phyloP scores from a whole-genome alignment of 1,140 invertebrate genomes.

The Eupeodes corollae region DNA sequence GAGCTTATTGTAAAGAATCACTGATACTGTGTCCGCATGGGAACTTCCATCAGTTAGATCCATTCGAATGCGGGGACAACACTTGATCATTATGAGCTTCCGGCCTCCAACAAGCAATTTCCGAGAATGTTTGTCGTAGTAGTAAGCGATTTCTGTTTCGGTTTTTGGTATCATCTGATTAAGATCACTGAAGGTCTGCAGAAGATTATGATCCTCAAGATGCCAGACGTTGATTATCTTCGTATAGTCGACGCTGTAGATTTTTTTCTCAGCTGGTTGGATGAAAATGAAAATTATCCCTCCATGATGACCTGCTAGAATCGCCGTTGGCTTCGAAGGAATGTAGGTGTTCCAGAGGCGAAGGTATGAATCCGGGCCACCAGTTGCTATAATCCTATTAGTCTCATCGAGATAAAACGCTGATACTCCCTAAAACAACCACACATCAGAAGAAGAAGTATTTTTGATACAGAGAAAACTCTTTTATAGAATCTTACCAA shows the following conservation, averaged over 20 bases:
- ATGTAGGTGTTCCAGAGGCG: slow-evolving; percentile 68
- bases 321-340: slow-evolving; percentile 45
- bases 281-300: slow-evolving; percentile 53
- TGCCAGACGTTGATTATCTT: slow-evolving; percentile 62
- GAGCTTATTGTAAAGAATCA: slow-evolving; percentile 54
- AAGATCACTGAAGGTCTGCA: slow-evolving; percentile 49
- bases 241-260: slow-evolving; percentile 53
- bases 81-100: slow-evolving; percentile 46
- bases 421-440: slow-evolving; percentile 38
- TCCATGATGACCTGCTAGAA: slow-evolving; percentile 56
- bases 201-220: slow-evolving; percentile 39
- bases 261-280: slow-evolving; percentile 56
- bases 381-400: slow-evolving; percentile 51
- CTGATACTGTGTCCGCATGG: slow-evolving; percentile 50
- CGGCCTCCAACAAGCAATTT: slow-evolving; percentile 50
- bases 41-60: slow-evolving; percentile 56
- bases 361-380: slow-evolving; percentile 58
- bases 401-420: slow-evolving; percentile 47
- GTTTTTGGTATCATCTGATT: slow-evolving; percentile 44
- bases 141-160: slow-evolving; percentile 43
- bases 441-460: neutral
- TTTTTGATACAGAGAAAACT: neutral
- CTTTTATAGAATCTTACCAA: slow-evolving; percentile 7
- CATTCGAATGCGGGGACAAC: slow-evolving; percentile 48
- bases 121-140: slow-evolving; percentile 51